Evolutionary conservation across 2,888 invertebrate species (phyloP).

Genomic region (Melieria omissa): DNA sequence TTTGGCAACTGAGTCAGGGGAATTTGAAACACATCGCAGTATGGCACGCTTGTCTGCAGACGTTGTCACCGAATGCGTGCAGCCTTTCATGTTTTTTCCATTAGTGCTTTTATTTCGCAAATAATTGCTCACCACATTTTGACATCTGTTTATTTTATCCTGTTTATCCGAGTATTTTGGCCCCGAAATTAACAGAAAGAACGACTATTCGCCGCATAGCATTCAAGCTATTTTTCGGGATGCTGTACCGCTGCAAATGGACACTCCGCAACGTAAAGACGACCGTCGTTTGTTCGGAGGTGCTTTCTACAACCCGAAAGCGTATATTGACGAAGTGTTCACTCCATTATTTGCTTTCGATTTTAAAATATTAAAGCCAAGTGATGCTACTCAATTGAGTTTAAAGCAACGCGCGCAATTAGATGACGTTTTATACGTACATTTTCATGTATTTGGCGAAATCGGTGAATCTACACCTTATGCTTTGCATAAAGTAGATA

Average conservation of each 20-base stretch:
- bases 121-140: too few species aligned
- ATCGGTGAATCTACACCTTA: slow-evolving; percentile 24
- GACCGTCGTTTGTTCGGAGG: not conserved
- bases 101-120: too few species aligned
- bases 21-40: too few species aligned
- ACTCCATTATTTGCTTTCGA: not conserved
- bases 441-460: slow-evolving; percentile 19
- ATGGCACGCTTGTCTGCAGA: too few species aligned
- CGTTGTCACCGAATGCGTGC: too few species aligned
- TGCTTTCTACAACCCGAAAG: not conserved
- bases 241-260: slow-evolving; percentile 4
- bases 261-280: not conserved
- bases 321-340: too few species aligned
- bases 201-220: slow-evolving; percentile 1
- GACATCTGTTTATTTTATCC: too few species aligned
- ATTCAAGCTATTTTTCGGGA: slow-evolving; percentile 7
- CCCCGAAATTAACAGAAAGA: not conserved
- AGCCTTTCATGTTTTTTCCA: too few species aligned
- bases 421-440: slow-evolving; percentile 18
- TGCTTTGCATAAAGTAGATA: slow-evolving; percentile 52
- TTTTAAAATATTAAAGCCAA: slow-evolving; percentile 1
- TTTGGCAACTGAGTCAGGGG: too few species aligned
- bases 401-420: slow-evolving; percentile 12
- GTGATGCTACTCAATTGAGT: slow-evolving; percentile 19
- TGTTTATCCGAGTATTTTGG: slow-evolving; percentile 12